These are phyloP conservation scores for Dipodomys spectabilis DNA, from an alignment of 2,113 vertebrate species.

Conservation along the genomic window DNA sequence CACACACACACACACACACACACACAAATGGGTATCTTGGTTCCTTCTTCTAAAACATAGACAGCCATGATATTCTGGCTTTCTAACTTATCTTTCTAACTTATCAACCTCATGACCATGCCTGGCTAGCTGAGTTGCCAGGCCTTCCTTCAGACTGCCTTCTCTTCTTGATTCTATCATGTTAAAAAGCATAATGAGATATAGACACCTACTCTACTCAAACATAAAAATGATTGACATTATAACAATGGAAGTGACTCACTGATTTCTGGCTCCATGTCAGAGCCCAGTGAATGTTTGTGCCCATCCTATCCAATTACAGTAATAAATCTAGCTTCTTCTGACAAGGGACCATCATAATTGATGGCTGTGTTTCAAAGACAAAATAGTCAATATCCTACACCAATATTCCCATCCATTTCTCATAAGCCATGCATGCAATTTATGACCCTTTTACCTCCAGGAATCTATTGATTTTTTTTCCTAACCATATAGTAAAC, in stretches of 20 bases:
- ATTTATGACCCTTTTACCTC: slow-evolving; percentile 58
- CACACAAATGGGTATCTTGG: neutral
- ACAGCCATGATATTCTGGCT: neutral
- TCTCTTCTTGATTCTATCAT: neutral
- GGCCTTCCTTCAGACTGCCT: rapidly evolving
- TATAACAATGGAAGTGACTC: neutral
- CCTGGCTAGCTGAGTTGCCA: no score
- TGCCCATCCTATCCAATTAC: neutral
- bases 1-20: no score
- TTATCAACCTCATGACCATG: neutral
- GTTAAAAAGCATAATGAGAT: neutral
- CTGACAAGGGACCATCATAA: neutral
- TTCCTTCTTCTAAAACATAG: neutral
- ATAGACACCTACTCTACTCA: neutral
- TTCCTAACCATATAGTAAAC: neutral
- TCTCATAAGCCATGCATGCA: slow-evolving; percentile 10
- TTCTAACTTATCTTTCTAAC: neutral
- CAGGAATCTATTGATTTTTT: slow-evolving; percentile 70
- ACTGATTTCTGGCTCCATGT: neutral
- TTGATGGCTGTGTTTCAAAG: slow-evolving; percentile 55
- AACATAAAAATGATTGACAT: neutral
- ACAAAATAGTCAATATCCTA: slow-evolving; percentile 49
- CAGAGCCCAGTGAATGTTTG: slow-evolving; percentile 13
- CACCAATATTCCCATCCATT: slow-evolving; percentile 28
- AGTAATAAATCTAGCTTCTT: slow-evolving; percentile 43